Evolutionary conservation across 2,113 vertebrate species (phyloP).

Genomic region (Chroicocephalus ridibundus): DNA sequence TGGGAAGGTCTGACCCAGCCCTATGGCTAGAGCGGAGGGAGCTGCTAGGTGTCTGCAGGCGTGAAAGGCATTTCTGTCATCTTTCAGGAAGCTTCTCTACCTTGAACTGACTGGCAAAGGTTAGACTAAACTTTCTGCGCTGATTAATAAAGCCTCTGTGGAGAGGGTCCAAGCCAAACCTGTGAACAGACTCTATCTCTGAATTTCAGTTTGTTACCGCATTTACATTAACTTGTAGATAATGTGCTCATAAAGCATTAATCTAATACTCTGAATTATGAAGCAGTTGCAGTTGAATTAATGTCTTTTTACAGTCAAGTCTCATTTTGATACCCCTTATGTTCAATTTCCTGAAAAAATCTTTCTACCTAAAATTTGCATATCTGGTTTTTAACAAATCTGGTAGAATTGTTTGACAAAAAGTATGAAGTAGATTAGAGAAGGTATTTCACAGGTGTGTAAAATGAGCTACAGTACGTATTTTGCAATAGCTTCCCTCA

Average conservation of each 20-base stretch:
- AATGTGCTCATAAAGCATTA: slow-evolving; percentile 33
- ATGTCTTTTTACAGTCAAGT: not conserved
- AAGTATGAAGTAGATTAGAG: slow-evolving; percentile 23
- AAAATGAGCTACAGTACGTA: not conserved
- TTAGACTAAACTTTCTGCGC: not conserved
- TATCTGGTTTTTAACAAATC: slow-evolving; percentile 4
- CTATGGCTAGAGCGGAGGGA: not conserved
- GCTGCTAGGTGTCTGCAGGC: not conserved
- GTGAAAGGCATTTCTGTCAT: not conserved
- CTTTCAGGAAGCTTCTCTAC: slow-evolving; percentile 2
- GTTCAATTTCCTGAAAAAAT: not conserved
- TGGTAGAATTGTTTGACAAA: not conserved
- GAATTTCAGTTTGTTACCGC: slow-evolving; percentile 40
- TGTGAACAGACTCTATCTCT: slow-evolving; percentile 31
- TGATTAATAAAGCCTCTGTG: slow-evolving; percentile 23
- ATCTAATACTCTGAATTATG: slow-evolving; percentile 41
- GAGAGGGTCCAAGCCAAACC: slow-evolving; percentile 11
- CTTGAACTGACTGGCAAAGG: slow-evolving; percentile 9
- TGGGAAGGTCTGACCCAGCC: not conserved
- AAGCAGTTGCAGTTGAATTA: slow-evolving; percentile 38
- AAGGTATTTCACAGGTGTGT: slow-evolving; percentile 21
- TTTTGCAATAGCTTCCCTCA: not conserved
- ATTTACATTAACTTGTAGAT: slow-evolving; percentile 29
- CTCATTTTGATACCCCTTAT: slow-evolving; percentile 41
- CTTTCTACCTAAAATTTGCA: slow-evolving; percentile 21